These are phyloP conservation scores for Iguana delicatissima DNA, from an alignment of 2,797 vertebrate genomes.

Conservation along the genomic window DNA sequence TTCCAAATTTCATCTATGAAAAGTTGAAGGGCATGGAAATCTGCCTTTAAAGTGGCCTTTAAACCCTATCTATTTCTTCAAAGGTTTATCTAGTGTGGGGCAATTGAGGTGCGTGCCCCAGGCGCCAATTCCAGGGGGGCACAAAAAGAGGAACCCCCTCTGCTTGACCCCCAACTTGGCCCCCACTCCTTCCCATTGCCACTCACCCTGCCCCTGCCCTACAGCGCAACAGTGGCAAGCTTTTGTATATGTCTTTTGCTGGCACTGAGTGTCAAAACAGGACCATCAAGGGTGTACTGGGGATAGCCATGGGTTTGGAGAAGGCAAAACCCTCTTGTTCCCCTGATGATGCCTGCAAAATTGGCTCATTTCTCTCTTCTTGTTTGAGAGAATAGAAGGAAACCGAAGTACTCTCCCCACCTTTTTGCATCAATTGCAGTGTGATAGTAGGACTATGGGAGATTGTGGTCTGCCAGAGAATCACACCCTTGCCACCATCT, in stretches of 20 bases:
- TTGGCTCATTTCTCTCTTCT: background rate
- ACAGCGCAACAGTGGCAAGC: background rate
- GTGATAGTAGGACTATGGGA: background rate
- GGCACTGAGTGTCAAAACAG: background rate
- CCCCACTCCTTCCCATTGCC: too few relatives aligned
- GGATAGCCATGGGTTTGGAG: background rate
- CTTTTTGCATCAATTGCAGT: background rate
- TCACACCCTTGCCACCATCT: accelerated
- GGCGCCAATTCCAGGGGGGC: too few relatives aligned
- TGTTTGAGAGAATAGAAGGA: background rate
- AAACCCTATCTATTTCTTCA: too few relatives aligned
- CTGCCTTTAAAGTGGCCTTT: too few relatives aligned
- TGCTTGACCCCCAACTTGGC: too few relatives aligned
- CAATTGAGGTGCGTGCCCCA: too few relatives aligned
- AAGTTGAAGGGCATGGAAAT: too few relatives aligned
- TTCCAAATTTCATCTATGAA: too few relatives aligned
- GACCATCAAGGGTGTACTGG: background rate
- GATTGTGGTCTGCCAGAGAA: background rate
- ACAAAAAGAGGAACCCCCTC: too few relatives aligned
- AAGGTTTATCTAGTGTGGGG: too few relatives aligned
- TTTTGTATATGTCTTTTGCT: background rate
- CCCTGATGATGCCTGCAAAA: background rate
- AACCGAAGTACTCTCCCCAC: background rate
- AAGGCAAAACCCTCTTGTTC: background rate
- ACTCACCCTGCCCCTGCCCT: too few relatives aligned